Evolutionary conservation across 2,797 vertebrate species (phyloP).

Genomic region (Hafferia zeledoni): DNA sequence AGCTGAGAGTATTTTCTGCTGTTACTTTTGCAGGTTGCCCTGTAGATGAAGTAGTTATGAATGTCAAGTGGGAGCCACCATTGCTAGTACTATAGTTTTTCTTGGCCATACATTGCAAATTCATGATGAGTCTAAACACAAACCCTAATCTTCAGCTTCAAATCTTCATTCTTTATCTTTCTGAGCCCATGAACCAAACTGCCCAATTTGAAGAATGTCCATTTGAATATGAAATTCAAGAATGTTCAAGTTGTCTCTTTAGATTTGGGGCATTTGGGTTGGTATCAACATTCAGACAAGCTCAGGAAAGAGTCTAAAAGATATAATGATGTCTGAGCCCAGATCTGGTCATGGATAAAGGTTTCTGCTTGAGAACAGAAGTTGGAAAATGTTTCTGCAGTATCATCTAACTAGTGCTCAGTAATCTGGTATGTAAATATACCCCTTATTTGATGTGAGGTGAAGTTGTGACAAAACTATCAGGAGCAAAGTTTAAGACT

Average conservation of each 20-base stretch:
- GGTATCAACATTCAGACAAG: background rate
- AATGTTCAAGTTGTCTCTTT: background rate
- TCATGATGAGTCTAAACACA: background rate
- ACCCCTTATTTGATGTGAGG: background rate
- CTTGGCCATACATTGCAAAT: background rate
- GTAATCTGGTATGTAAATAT: background rate
- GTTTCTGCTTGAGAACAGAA: background rate
- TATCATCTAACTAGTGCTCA: accelerated
- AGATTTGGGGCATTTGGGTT: background rate
- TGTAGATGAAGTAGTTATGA: background rate
- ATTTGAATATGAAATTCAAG: background rate
- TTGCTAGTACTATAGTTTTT: background rate
- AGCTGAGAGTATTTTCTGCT: constrained; percentile 46
- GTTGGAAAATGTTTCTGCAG: background rate
- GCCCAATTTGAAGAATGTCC: background rate
- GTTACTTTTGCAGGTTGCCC: background rate
- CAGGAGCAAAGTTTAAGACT: background rate
- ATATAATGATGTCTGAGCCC: background rate
- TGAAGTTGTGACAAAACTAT: background rate
- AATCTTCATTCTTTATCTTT: background rate
- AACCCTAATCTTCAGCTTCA: background rate
- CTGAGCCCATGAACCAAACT: background rate
- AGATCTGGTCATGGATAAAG: background rate
- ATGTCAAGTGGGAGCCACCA: background rate
- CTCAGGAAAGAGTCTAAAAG: background rate